These are phyloP conservation scores for Bos indicus DNA, from an alignment of 2,113 vertebrate genomes.

Conservation along the genomic window DNA sequence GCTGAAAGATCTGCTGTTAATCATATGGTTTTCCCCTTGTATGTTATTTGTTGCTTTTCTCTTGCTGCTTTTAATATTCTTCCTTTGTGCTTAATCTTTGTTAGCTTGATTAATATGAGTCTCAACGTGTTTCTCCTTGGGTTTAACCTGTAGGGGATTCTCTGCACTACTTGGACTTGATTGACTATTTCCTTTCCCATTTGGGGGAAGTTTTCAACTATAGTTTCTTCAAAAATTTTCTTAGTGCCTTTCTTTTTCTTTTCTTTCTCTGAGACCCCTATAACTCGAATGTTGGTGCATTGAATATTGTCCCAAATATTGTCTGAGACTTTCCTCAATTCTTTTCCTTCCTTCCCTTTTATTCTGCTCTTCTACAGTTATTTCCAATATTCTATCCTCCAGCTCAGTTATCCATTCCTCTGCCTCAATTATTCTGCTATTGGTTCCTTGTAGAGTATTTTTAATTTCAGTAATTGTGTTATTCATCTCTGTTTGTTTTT, in stretches of 20 bases:
- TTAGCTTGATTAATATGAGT: neutral
- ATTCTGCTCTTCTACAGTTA: neutral
- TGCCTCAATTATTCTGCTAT: neutral
- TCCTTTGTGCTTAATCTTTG: neutral
- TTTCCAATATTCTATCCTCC: neutral
- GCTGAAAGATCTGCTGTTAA: neutral
- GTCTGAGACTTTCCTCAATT: neutral
- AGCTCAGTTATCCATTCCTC: neutral
- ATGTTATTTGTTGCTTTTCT: neutral
- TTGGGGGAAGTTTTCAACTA: neutral
- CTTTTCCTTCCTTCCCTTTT: neutral
- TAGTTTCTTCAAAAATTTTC: neutral
- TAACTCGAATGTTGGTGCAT: neutral
- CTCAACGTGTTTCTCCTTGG: neutral
- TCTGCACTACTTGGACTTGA: neutral
- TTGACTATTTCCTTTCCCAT: neutral
- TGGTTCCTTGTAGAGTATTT: neutral
- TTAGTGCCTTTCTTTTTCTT: neutral
- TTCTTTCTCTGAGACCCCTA: neutral
- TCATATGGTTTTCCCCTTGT: neutral
- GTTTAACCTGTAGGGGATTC: neutral
- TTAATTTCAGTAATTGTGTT: neutral
- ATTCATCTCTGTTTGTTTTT: neutral
- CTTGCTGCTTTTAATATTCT: neutral
- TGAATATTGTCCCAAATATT: neutral